These are phyloP conservation scores for Tetraneura akinire DNA, from an alignment of 1,140 invertebrate species.

Conservation along the genomic window DNA sequence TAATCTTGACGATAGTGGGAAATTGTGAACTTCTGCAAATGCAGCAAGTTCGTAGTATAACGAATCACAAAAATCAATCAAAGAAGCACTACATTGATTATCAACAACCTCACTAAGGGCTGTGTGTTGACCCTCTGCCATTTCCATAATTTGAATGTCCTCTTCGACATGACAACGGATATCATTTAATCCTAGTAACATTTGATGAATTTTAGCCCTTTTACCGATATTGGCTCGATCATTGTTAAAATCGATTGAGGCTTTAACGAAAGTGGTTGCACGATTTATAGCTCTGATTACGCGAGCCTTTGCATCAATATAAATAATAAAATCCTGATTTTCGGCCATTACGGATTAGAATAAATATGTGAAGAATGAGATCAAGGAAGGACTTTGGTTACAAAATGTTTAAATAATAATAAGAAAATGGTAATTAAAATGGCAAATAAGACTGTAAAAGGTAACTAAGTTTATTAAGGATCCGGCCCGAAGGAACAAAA, in stretches of 20 bases:
- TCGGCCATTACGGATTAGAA: no score
- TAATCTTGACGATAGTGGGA: neutral
- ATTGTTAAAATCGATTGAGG: neutral
- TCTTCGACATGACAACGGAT: neutral
- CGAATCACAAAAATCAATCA: neutral
- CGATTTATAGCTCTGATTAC: neutral
- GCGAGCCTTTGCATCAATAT: neutral
- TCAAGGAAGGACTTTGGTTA: no score
- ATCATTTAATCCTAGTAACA: neutral
- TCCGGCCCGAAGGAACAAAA: no score
- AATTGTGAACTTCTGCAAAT: neutral
- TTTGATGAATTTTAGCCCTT: neutral
- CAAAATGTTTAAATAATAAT: no score
- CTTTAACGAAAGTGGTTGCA: neutral
- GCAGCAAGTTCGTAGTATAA: neutral
- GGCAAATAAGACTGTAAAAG: no score
- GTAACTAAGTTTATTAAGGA: no score
- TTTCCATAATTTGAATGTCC: constrained; percentile 14
- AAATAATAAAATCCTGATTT: no score
- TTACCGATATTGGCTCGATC: neutral
- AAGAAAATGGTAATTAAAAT: no score
- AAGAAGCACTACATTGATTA: neutral
- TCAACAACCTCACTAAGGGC: neutral
- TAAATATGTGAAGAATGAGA: no score
- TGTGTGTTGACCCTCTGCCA: neutral